Evolutionary conservation across 1,140 invertebrate species (phyloP), one percentile per base, ranked within the genome.

Genomic region (Cotesia glomerata): DNA sequence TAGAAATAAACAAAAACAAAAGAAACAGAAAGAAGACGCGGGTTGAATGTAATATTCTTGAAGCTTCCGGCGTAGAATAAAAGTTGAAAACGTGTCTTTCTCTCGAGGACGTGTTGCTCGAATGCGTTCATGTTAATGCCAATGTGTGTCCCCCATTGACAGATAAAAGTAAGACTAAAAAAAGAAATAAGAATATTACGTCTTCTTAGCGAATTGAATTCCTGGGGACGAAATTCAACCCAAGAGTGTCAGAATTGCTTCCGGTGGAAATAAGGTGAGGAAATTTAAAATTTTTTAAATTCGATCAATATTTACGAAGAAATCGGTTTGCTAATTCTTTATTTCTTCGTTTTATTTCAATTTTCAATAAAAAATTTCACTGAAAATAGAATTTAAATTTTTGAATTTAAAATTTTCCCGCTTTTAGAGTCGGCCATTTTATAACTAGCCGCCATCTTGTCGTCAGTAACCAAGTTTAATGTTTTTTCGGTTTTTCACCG

Each of bases 1-100:
- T 45, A 62, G 8, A 16, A 51, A 61, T 18, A 51, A 70, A 70
- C 36, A 49, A 35, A 61, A 36, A 34, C 26, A 26, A 26, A 62
- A 34, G 68, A 39, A 62, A 63, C 45, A 71, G 5, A 69, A 32
- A 14, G 32, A 16, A 26, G 11, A 71, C 52, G 69, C 69, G 69
- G 65, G 45, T 56, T 49, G 69, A 71, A 71, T 45, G 39, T 71
- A 71, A 71, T 71, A 64, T 65, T 71, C 51, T 49, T 26, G 8
- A 16, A 18, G 69, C 32, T 71, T 71, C 69, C 69, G 69, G 69
- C 51, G 69, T 63, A 61, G n/a, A 39, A 51, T 58, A 65, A 34
- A 32, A 34, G 61, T 49, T 36, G 62, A 71, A 51, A 51, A 71
- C 69, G 62, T 49, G 69, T 16, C 36, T 61, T 51, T 71, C 56